phyloP scores from a whole-genome alignment of 2,797 vertebrate genomes.

The Tragopan temminckii region DNA sequence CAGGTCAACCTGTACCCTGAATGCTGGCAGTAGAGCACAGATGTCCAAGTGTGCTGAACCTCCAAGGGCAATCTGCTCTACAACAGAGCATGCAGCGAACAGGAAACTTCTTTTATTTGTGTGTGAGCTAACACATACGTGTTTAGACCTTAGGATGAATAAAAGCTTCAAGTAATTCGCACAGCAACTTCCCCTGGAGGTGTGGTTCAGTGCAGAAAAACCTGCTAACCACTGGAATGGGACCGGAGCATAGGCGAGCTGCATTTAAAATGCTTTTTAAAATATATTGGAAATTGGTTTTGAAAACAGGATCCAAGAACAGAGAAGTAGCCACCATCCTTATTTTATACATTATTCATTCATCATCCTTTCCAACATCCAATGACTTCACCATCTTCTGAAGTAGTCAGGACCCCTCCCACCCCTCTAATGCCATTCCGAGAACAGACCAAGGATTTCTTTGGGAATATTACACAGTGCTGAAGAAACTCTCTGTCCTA shows the following conservation, averaged over 20 bases:
- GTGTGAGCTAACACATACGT: accelerated
- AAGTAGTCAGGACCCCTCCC: not conserved
- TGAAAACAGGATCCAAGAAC: not conserved
- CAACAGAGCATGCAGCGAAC: not conserved
- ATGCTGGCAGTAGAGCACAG: not conserved
- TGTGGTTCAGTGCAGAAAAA: not conserved
- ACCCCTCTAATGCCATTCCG: not conserved
- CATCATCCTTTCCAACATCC: not conserved
- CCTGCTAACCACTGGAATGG: not conserved
- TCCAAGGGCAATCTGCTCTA: not conserved
- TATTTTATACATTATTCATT: not conserved
- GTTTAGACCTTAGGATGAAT: not conserved
- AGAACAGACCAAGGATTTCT: not conserved
- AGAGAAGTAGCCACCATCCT: not conserved
- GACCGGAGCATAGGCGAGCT: not conserved
- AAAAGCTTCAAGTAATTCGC: not conserved
- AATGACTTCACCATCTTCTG: not conserved
- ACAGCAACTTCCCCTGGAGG: not conserved
- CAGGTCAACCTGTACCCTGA: not conserved
- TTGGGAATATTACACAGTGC: not conserved
- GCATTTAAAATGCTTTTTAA: not conserved
- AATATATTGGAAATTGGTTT: not conserved
- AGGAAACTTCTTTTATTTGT: not conserved
- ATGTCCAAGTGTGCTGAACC: not conserved
- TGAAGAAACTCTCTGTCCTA: not conserved